Evolutionary conservation across 1,140 invertebrate species (phyloP).

Genomic region (Gonioctena quinquepunctata): DNA sequence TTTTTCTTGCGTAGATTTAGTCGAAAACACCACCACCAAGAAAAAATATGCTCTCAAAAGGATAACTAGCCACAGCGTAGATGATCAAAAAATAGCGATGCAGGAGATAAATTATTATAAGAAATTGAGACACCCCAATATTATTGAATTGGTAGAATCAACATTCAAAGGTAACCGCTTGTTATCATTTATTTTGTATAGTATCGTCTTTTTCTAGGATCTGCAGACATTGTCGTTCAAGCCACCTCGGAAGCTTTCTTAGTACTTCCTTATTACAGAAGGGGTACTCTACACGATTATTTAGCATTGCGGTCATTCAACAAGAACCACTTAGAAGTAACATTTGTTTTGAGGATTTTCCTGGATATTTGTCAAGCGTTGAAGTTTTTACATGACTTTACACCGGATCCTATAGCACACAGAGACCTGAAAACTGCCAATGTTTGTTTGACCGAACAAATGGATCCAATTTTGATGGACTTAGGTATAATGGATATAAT

Average conservation of each 20-base stretch:
- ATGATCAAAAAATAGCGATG: constrained; percentile 75
- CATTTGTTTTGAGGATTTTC: constrained; percentile 73
- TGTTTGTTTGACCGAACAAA: constrained; percentile 74
- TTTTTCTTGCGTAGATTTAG: constrained; percentile 81
- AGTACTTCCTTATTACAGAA: constrained; percentile 79
- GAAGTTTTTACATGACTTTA: constrained; percentile 73
- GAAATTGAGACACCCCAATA: constrained; percentile 72
- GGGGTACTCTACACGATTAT: constrained; percentile 76
- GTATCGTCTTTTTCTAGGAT: constrained; percentile 50
- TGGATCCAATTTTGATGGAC: constrained; percentile 81
- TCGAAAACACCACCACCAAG: constrained; percentile 73
- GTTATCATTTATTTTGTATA: background rate
- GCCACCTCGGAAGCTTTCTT: constrained; percentile 75
- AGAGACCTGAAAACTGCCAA: constrained; percentile 86
- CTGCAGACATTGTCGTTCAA: constrained; percentile 69
- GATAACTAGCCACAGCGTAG: constrained; percentile 77
- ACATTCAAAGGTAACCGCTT: constrained; percentile 56
- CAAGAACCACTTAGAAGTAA: constrained; percentile 66
- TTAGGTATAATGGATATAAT: constrained; percentile 70
- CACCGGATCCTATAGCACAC: constrained; percentile 77
- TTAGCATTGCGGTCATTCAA: constrained; percentile 64
- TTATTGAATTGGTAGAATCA: constrained; percentile 79
- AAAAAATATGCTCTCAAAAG: constrained; percentile 80
- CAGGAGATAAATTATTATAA: constrained; percentile 78
- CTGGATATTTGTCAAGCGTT: constrained; percentile 75